Conservation (phyloP, 2,888 invertebrate genomes). For the Drosophila eohydei region DNA sequence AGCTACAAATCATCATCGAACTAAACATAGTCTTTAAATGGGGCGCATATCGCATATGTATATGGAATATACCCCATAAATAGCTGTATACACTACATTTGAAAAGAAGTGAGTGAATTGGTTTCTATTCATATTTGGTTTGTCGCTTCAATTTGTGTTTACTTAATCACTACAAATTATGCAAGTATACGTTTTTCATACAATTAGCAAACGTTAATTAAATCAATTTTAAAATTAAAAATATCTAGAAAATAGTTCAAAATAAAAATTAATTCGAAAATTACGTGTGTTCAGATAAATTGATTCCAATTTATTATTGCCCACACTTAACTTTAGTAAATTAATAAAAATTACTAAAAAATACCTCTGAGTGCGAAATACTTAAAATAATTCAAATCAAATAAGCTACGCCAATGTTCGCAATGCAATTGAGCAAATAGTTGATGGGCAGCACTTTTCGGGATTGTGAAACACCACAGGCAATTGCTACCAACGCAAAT, state of each 20-base stretch:
- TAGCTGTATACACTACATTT: constrained; percentile 23
- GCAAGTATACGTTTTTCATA: constrained; percentile 29
- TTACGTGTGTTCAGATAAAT: constrained; percentile 36
- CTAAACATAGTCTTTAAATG: constrained; percentile 18
- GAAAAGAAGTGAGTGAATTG: constrained; percentile 69
- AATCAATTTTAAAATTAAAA: constrained; percentile 21
- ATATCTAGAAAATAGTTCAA: neutral
- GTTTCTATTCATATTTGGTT: constrained; percentile 48
- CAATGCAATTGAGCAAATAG: neutral
- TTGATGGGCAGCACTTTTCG: constrained; percentile 4
- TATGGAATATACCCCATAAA: constrained; percentile 1
- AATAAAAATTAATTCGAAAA: constrained; percentile 14
- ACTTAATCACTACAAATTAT: constrained; percentile 42
- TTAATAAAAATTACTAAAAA: constrained; percentile 25
- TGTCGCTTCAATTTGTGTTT: constrained; percentile 65
- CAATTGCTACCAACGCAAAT: neutral
- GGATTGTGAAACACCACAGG: neutral
- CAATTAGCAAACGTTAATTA: constrained; percentile 36
- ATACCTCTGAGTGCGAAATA: constrained; percentile 26
- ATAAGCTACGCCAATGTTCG: constrained; percentile 20
- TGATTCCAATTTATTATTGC: constrained; percentile 39
- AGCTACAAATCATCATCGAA: constrained; percentile 33
- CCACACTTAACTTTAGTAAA: constrained; percentile 5
- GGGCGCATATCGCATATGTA: constrained; percentile 2
- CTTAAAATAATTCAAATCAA: constrained; percentile 8